phyloP scores from a whole-genome alignment of 2,888 invertebrate genomes.

The Amphipoea lucens region DNA sequence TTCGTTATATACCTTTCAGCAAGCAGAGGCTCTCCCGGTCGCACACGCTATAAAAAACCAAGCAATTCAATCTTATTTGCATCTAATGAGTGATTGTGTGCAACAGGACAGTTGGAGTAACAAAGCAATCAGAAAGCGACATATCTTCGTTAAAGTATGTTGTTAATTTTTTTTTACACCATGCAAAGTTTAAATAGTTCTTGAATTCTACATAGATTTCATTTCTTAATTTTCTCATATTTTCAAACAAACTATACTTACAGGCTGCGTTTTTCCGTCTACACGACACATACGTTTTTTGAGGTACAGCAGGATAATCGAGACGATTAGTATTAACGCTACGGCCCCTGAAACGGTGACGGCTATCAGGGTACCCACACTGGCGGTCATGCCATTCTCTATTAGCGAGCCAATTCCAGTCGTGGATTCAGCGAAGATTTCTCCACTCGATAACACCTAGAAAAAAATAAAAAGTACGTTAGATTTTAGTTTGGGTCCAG shows the following conservation, averaged over 20 bases:
- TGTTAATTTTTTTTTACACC: not conserved
- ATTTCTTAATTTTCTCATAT: not conserved
- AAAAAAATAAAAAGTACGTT: conserved; percentile 33
- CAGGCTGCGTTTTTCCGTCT: conserved; percentile 86
- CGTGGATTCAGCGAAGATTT: conserved; percentile 75
- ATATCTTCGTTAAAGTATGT: not conserved
- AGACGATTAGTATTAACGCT: conserved; percentile 76
- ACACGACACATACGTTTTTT: conserved; percentile 81
- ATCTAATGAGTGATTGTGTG: conserved; percentile 59
- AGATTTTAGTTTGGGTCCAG: not conserved
- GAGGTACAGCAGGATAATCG: conserved; percentile 77
- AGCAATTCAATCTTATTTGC: conserved; percentile 48
- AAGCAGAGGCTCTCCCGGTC: conserved; percentile 91
- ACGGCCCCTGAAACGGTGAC: conserved; percentile 79
- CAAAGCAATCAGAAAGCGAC: conserved; percentile 42
- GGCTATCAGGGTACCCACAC: conserved; percentile 74
- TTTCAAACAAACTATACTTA: conserved; percentile 66
- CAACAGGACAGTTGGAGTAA: conserved; percentile 55
- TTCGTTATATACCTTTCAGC: conserved; percentile 94
- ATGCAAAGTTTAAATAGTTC: conserved; percentile 8
- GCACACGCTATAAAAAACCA: conserved; percentile 86
- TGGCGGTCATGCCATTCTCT: conserved; percentile 72
- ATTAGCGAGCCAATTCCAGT: conserved; percentile 71
- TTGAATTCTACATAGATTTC: not conserved
- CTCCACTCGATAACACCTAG: conserved; percentile 77